Evolutionary conservation across 2,888 invertebrate genomes (phyloP).

Genomic region (Galerucella calmariensis): DNA sequence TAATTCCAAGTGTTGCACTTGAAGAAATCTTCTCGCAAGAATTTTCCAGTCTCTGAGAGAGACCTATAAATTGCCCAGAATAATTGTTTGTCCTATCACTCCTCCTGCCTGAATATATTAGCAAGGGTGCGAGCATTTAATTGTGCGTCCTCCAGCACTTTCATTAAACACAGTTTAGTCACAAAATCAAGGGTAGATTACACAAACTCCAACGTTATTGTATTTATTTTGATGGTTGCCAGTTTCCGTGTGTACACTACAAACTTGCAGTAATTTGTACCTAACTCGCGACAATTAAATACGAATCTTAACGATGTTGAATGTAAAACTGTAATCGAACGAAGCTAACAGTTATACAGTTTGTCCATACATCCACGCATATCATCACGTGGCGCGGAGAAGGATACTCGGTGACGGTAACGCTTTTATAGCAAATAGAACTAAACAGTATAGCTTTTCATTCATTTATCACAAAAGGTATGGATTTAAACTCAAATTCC

Average conservation of each 20-base stretch:
- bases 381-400: too few species aligned
- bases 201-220: conserved; percentile 32
- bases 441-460: too few species aligned
- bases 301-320: too few species aligned
- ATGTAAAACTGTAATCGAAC: too few species aligned
- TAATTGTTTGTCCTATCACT: conserved; percentile 58
- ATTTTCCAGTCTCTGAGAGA: conserved; percentile 54
- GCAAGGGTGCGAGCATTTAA: conserved; percentile 51
- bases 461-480: too few species aligned
- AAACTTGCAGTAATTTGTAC: too few species aligned
- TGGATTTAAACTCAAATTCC: too few species aligned
- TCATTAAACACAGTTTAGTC: conserved; percentile 34
- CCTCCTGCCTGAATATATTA: conserved; percentile 56
- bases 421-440: too few species aligned
- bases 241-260: conserved; percentile 13
- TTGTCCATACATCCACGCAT: too few species aligned
- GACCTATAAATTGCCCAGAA: conserved; percentile 54
- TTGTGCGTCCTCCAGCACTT: conserved; percentile 46
- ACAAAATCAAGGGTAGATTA: conserved; percentile 35
- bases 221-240: conserved; percentile 31
- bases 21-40: conserved; percentile 55
- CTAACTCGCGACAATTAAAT: too few species aligned
- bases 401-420: too few species aligned
- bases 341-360: too few species aligned
- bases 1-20: conserved; percentile 49